Conservation (phyloP, 2,797 vertebrate genomes). For the Forpus xanthops region DNA sequence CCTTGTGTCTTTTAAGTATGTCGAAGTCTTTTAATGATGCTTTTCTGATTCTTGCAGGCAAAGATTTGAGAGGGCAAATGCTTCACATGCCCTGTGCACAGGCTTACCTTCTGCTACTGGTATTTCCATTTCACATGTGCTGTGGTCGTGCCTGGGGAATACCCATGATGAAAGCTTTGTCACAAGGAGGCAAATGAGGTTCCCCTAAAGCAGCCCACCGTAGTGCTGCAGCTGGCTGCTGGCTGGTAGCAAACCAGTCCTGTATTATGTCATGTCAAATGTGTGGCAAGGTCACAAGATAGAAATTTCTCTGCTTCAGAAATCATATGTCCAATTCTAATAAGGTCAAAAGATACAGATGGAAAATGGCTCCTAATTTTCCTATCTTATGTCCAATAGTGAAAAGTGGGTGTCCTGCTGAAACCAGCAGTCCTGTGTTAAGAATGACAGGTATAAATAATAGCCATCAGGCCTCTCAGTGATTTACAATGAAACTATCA, state of each 20-base stretch:
- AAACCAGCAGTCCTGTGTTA: fast-evolving
- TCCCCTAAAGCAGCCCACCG: not conserved
- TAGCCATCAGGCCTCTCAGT: not conserved
- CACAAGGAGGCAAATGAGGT: slow-evolving; percentile 32
- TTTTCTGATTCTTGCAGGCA: not conserved
- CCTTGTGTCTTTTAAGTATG: not conserved
- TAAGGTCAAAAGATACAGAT: not conserved
- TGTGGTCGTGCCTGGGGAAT: not conserved
- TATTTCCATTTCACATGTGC: slow-evolving; percentile 34
- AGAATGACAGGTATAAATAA: not conserved
- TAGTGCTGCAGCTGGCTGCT: not conserved
- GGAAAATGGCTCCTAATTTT: not conserved
- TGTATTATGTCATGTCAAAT: not conserved
- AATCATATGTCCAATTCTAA: fast-evolving
- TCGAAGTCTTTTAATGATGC: fast-evolving
- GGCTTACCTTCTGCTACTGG: slow-evolving; percentile 39
- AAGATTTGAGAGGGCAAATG: not conserved
- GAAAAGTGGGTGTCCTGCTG: not conserved
- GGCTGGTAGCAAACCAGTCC: not conserved
- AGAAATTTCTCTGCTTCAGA: not conserved
- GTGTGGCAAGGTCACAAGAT: fast-evolving
- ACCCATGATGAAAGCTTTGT: not conserved
- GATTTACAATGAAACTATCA: not conserved
- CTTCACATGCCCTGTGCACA: not conserved
- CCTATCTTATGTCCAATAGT: not conserved